Percentiles rank a stretch among this genome's conserved stretches.
Conservation (phyloP, 2,113 vertebrate genomes). For the Riparia riparia region DNA sequence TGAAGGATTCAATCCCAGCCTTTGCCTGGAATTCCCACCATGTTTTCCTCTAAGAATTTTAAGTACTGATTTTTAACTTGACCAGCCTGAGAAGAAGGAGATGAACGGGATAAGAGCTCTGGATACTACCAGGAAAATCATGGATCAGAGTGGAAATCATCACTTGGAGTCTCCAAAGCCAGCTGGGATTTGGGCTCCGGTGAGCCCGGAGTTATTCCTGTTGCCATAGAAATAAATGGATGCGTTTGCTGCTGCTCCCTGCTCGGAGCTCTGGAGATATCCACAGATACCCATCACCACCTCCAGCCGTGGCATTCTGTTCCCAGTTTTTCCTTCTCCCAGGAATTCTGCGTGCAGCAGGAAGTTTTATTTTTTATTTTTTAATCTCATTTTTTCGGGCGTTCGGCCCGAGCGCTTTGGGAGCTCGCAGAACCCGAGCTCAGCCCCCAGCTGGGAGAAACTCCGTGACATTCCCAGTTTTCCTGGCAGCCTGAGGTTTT, state of each 20-base stretch:
- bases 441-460: neutral
- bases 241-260: neutral
- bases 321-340: neutral
- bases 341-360: neutral
- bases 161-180: neutral
- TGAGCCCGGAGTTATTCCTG: neutral
- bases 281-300: neutral
- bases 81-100: accelerated
- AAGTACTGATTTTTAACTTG: neutral
- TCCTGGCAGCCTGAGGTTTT: neutral
- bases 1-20: neutral
- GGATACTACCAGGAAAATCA: neutral
- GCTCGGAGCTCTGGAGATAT: neutral
- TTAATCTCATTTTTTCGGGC: accelerated
- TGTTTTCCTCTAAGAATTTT: neutral
- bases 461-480: neutral
- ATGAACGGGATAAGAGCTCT: accelerated
- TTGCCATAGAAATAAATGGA: conserved; percentile 8
- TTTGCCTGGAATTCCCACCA: neutral
- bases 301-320: neutral
- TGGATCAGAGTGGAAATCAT: neutral
- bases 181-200: neutral
- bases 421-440: neutral
- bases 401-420: accelerated
- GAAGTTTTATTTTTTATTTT: neutral